phyloP scores from a whole-genome alignment of 2,113 vertebrate genomes.

The Brachionichthys hirsutus region DNA sequence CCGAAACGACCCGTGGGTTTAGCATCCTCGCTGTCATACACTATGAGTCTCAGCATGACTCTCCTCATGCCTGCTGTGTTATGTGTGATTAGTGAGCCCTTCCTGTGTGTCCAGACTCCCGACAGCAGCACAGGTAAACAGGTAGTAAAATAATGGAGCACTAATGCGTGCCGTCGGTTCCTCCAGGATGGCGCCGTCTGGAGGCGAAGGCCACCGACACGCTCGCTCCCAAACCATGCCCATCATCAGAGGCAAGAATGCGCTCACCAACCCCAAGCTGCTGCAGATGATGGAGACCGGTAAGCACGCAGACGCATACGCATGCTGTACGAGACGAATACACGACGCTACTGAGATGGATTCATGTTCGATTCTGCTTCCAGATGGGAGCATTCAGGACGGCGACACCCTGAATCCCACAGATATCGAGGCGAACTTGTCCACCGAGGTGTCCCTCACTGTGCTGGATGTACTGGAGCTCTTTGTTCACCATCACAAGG shows the following conservation, averaged over 20 bases:
- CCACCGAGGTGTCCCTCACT: conserved; percentile 92
- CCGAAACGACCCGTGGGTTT: too few relatives aligned
- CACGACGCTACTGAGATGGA: neutral
- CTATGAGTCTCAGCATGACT: conserved; percentile 55
- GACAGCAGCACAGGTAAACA: too few relatives aligned
- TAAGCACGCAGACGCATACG: conserved; percentile 58
- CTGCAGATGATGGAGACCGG: conserved; percentile 94
- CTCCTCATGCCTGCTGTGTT: conserved; percentile 52
- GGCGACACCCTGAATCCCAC: conserved; percentile 88
- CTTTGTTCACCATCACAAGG: conserved; percentile 93
- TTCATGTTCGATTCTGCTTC: conserved; percentile 16
- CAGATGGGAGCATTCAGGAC: conserved; percentile 83
- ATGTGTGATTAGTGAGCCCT: conserved; percentile 42
- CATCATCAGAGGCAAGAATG: conserved; percentile 95
- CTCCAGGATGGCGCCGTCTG: conserved; percentile 88
- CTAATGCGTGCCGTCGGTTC: neutral
- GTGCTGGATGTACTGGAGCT: conserved; percentile 91
- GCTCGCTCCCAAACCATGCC: conserved; percentile 95
- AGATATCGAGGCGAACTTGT: conserved; percentile 91
- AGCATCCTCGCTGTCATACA: too few relatives aligned
- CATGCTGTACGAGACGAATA: neutral
- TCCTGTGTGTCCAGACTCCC: too few relatives aligned
- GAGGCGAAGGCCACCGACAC: conserved; percentile 89
- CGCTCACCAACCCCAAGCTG: conserved; percentile 93
- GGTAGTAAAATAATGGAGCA: too few relatives aligned